Evolutionary conservation across 2,888 invertebrate species (phyloP).

Genomic region (Hypomecis punctinalis): DNA sequence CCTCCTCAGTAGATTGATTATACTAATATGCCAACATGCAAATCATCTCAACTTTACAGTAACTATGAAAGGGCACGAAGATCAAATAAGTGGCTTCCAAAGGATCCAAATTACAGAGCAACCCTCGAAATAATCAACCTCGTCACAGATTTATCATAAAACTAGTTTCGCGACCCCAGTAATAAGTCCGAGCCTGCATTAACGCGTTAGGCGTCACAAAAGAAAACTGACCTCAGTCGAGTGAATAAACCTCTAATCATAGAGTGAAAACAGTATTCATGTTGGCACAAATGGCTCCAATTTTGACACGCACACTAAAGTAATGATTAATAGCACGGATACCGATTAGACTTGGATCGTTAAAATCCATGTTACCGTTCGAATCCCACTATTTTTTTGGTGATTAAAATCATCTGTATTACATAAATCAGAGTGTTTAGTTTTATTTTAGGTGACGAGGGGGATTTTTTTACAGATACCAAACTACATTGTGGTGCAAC

Average conservation of each 20-base stretch:
- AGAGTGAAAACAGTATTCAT: constrained; percentile 40
- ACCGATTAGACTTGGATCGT: too few relatives aligned
- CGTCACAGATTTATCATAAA: constrained; percentile 36
- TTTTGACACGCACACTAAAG: constrained; percentile 7
- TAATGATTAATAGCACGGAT: too few relatives aligned
- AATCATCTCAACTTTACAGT: background rate
- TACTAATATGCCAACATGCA: background rate
- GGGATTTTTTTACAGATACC: too few relatives aligned
- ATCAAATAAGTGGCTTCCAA: constrained; percentile 16
- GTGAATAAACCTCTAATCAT: constrained; percentile 80
- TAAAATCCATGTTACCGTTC: too few relatives aligned
- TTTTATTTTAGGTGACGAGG: too few relatives aligned
- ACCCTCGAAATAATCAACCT: constrained; percentile 27
- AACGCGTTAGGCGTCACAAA: constrained; percentile 57
- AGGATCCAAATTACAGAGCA: constrained; percentile 19
- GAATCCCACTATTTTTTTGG: too few relatives aligned
- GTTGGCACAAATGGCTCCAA: background rate
- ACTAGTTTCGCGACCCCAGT: constrained; percentile 57
- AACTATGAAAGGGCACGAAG: constrained; percentile 3
- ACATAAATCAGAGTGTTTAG: too few relatives aligned
- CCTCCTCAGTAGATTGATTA: too few relatives aligned
- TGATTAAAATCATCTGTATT: too few relatives aligned
- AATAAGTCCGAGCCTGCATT: constrained; percentile 63
- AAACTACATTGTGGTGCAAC: too few relatives aligned
- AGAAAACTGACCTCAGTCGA: constrained; percentile 82